Evolutionary conservation across 1,140 invertebrate genomes (phyloP).

Genomic region (Megathymus violae): DNA sequence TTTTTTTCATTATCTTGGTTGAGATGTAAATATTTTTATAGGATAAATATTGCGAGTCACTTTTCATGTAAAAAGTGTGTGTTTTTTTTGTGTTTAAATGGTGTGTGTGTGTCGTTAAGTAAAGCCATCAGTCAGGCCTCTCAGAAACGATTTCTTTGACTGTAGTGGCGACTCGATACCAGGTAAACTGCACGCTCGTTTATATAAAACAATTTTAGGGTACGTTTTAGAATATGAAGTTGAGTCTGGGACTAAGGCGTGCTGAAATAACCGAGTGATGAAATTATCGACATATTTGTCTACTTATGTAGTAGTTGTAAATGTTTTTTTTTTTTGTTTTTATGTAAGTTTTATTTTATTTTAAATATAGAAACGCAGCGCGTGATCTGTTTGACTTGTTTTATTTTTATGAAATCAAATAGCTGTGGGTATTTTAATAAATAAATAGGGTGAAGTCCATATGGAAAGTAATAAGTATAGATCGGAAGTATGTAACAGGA

Average conservation of each 20-base stretch:
- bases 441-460: too few species aligned
- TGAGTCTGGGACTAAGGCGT: too few species aligned
- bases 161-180: too few species aligned
- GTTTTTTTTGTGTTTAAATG: neutral
- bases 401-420: too few species aligned
- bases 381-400: conserved; percentile 6
- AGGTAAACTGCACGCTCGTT: too few species aligned
- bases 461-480: too few species aligned
- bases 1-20: neutral
- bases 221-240: neutral
- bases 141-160: too few species aligned
- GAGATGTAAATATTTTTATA: neutral
- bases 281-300: neutral
- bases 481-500: too few species aligned
- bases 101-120: neutral
- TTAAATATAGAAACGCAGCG: conserved; percentile 26
- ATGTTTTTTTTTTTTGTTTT: conserved; percentile 24
- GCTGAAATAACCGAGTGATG: neutral
- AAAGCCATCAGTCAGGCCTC: too few species aligned
- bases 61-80: neutral
- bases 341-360: conserved; percentile 27
- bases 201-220: too few species aligned
- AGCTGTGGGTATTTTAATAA: too few species aligned
- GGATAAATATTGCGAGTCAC: neutral
- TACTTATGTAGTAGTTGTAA: conserved; percentile 22